Conservation (phyloP, 2,113 vertebrate genomes). For the Vidua macroura region DNA sequence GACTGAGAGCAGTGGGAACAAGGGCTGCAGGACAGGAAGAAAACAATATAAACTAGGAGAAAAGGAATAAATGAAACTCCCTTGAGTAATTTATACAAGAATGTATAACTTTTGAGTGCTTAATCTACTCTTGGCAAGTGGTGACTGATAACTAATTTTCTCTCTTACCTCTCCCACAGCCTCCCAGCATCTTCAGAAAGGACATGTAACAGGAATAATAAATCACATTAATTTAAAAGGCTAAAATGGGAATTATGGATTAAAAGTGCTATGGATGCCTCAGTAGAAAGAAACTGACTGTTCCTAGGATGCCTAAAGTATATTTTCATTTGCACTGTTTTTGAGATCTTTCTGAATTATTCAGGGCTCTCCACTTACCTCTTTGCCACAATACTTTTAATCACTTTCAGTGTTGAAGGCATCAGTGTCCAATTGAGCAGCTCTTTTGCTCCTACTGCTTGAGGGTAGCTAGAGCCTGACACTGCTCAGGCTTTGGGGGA, state of each 20-base stretch:
- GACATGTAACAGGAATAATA: background rate
- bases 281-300: background rate
- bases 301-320: background rate
- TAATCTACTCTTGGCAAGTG: constrained; percentile 5
- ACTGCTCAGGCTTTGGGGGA: background rate
- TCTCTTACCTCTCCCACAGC: background rate
- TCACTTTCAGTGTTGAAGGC: background rate
- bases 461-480: background rate
- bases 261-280: background rate
- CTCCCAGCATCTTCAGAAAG: background rate
- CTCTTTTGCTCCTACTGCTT: background rate
- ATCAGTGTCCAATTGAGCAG: background rate
- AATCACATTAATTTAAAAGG: background rate
- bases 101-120: background rate
- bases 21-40: background rate
- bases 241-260: background rate
- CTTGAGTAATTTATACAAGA: background rate
- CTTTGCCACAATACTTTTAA: background rate
- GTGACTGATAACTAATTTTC: background rate
- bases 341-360: background rate
- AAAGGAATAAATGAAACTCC: background rate
- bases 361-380: background rate
- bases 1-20: background rate
- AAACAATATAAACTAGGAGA: background rate
- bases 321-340: background rate